Percentiles rank a stretch among this genome's conserved stretches.
phyloP scores from a whole-genome alignment of 2,797 vertebrate genomes.

The Clarias platycephalus region DNA sequence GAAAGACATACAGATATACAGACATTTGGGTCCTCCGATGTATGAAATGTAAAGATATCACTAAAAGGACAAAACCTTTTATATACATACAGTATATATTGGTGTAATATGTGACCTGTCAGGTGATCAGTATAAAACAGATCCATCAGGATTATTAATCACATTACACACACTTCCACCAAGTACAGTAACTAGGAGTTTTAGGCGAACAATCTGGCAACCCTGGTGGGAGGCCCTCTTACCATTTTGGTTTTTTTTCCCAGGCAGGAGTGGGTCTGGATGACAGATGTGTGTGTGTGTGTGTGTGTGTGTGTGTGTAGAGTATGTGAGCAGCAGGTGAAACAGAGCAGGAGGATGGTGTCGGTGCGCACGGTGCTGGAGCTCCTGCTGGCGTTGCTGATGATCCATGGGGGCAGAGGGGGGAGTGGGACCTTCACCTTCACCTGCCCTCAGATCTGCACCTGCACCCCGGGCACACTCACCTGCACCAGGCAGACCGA shows the following conservation, averaged over 20 bases:
- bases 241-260: not conserved
- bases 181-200: too few relatives aligned
- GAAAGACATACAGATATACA: too few relatives aligned
- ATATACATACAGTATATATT: too few relatives aligned
- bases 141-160: not conserved
- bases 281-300: not conserved
- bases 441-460: conserved; percentile 72
- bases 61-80: too few relatives aligned
- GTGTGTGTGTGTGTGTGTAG: not conserved
- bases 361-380: conserved; percentile 9
- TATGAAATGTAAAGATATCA: too few relatives aligned
- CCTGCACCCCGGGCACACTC: conserved; percentile 64
- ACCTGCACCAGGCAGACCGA: conserved; percentile 71
- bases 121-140: not conserved
- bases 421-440: conserved; percentile 26
- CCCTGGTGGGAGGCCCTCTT: not conserved
- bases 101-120: not conserved
- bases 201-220: conserved; percentile 4
- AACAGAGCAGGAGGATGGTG: conserved; percentile 34
- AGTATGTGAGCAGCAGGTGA: not conserved
- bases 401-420: not conserved
- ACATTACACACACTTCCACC: too few relatives aligned
- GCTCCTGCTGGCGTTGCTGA: conserved; percentile 33
- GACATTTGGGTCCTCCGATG: too few relatives aligned
- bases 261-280: not conserved